phyloP scores from a whole-genome alignment of 1,140 invertebrate species.

The Drosophila nebulosa region DNA sequence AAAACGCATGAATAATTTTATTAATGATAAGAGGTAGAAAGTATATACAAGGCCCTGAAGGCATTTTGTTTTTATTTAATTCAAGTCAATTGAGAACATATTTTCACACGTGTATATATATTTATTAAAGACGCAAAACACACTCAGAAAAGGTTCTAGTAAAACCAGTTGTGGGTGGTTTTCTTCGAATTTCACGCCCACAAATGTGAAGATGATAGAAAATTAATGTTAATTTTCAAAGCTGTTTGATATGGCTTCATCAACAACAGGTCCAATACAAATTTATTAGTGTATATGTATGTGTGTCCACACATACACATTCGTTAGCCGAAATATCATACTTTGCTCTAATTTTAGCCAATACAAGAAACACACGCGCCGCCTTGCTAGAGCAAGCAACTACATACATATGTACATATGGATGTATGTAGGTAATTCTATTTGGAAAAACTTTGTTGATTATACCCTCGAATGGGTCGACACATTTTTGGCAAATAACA shows the following conservation, averaged over 20 bases:
- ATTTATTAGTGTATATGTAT: neutral
- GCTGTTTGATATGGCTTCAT: slow-evolving; percentile 9
- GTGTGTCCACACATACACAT: neutral
- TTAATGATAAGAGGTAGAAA: neutral
- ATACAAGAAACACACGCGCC: slow-evolving; percentile 4
- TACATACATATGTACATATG: too few relatives aligned
- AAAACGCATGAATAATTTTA: neutral
- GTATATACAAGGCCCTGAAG: neutral
- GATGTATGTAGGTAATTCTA: too few relatives aligned
- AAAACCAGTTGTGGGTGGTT: slow-evolving; percentile 13
- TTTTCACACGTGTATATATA: neutral
- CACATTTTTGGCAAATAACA: slow-evolving; percentile 43
- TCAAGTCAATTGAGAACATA: slow-evolving; percentile 37
- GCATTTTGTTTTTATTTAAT: slow-evolving; percentile 35
- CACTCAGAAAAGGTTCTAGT: neutral
- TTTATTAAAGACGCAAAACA: neutral
- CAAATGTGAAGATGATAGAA: neutral
- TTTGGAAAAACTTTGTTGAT: slow-evolving; percentile 35
- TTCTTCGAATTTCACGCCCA: neutral
- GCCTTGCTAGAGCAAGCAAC: slow-evolving; percentile 14
- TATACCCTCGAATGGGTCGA: neutral
- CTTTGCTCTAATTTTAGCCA: slow-evolving; percentile 45
- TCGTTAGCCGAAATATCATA: neutral
- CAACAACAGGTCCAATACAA: neutral
- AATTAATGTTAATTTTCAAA: neutral